Base-by-base conservation (phyloP, 2,888 invertebrate genomes). In the Panopea generosa region DNA sequence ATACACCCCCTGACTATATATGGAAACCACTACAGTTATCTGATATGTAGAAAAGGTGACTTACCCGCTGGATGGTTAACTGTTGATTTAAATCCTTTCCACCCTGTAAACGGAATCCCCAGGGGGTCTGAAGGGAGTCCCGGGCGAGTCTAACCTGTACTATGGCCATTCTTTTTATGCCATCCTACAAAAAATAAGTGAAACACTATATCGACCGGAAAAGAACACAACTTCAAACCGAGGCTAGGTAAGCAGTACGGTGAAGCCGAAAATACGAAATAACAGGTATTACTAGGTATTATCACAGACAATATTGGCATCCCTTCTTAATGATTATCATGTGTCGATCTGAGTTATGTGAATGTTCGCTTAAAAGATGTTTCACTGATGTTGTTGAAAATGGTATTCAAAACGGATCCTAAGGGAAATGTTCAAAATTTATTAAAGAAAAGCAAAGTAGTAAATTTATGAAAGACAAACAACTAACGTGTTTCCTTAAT, bases 31-130 rank as follows among this genome's bases (percentile, higher is more conserved):
- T 24, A 57, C 47, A 27, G 29, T 56, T 65, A 65, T 47, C 29
- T n/a, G 40, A 24, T 11, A 18, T 20, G 40, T 18, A 33, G 22
- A 9, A 29, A 65, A 22, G 38, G 1, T 18, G 24, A 90, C 91
- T 91, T 83, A 92, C 92, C 90, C 92, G 84, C 80, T 92, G 92
- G 33, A 92, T 86, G 56, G 87, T 86, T 9, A 92, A 88, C 38
- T 90, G 85, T 63, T 89, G 86, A 55, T 89, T 88, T 57, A 92
- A 84, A 78, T 92, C 92, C 88, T 89, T 90, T 53, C 92, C 92
- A 53, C 92, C 92, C 83, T 92, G 92, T 61, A 92, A 86, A 26
- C 92, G 87, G 86, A 92, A 91, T 67, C 92, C 92, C 92, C 92
- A 92, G 57, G 92, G 91, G 68, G 91, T 92, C 66, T 85, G 85